Percentiles rank a stretch among this genome's conserved stretches.
phyloP scores from a whole-genome alignment of 1,140 invertebrate species.

The Neodiprion pinetum region DNA sequence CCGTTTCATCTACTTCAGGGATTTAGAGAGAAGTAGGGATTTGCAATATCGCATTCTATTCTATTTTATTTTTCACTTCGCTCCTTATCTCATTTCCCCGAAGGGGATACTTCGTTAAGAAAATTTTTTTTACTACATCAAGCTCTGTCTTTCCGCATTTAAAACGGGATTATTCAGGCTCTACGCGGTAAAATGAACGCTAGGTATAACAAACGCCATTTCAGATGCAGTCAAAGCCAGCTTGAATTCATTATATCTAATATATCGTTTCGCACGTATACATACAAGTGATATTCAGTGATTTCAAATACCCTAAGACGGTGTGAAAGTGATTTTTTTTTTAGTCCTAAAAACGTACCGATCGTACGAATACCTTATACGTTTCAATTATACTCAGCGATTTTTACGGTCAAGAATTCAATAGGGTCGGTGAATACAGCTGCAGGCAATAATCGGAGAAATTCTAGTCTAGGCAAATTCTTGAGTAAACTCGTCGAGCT shows the following conservation, averaged over 20 bases:
- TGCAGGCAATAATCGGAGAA: neutral
- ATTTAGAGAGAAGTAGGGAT: conserved; percentile 5
- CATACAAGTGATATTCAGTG: no score
- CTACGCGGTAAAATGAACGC: neutral
- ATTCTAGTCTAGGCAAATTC: conserved; percentile 25
- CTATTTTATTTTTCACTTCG: neutral
- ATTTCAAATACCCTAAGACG: no score
- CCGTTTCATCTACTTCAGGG: conserved; percentile 9
- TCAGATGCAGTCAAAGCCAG: no score
- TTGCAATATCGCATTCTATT: conserved; percentile 2
- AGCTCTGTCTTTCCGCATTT: neutral
- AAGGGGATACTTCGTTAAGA: neutral
- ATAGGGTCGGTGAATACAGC: no score
- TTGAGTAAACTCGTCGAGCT: conserved; percentile 28
- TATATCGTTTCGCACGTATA: no score
- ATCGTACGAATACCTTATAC: no score
- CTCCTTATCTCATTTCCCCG: neutral
- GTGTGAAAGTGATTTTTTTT: no score
- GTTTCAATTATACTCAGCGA: no score
- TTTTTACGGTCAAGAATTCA: no score
- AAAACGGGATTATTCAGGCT: neutral
- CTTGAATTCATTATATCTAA: no score
- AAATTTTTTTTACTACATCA: neutral
- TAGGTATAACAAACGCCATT: no score
- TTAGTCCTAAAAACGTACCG: no score